Conservation (phyloP, 2,113 vertebrate genomes). For the Burhinus oedicnemus region DNA sequence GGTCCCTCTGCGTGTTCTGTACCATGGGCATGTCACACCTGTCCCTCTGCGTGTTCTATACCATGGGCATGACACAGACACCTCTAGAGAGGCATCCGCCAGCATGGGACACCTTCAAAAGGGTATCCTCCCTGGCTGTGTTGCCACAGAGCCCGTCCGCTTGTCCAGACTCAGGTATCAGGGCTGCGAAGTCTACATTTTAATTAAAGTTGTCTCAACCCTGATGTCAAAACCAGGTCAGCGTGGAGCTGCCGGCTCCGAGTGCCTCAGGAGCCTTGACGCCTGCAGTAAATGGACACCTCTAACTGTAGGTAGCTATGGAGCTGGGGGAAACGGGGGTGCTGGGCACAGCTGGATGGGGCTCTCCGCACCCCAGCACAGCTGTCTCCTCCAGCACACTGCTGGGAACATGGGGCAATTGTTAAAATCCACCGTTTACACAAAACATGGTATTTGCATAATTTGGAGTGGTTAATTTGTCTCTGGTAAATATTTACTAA, state of each 20-base stretch:
- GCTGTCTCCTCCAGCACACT: background rate
- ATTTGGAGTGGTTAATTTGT: background rate
- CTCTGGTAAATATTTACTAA: background rate
- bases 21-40: too few relatives aligned
- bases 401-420: background rate
- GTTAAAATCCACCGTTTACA: background rate
- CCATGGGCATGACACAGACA: background rate
- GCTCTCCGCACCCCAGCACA: background rate
- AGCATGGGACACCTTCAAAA: background rate
- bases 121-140: background rate
- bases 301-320: background rate
- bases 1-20: too few relatives aligned
- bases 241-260: accelerated
- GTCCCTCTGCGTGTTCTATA: too few relatives aligned
- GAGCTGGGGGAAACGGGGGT: background rate
- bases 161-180: accelerated
- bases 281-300: background rate
- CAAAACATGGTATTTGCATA: background rate
- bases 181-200: background rate
- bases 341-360: background rate
- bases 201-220: background rate
- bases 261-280: accelerated
- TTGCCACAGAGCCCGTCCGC: background rate
- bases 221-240: background rate
- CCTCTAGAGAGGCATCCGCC: background rate